Base-by-base conservation (phyloP, 2,113 vertebrate species). In the Protobothrops flavoviridis region DNA sequence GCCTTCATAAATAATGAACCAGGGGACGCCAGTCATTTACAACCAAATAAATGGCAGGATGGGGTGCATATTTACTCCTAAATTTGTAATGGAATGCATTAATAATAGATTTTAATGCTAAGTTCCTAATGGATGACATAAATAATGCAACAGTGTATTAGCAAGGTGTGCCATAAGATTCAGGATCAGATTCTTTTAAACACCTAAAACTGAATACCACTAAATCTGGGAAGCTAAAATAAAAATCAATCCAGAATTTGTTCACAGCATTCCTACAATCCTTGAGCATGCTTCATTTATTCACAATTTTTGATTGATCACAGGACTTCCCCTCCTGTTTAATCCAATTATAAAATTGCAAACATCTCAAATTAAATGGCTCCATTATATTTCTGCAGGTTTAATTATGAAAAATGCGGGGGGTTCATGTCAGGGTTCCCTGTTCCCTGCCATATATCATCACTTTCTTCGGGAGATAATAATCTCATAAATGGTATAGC, bases 21-120 rank as follows among this genome's bases (percentile, higher is more conserved):
- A 59, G 93, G 52, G 15, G 50, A 93, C 48, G 26, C 33, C 52
- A 93, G 3, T 94, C 95, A 96, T 95, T 97, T 96, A 95, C 95
- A 95, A 85, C 90, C 92, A 96, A 96, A 95, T 93, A 96, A 96
- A 93, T 96, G 85, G 85, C 91, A 91, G 23, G 85, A 93, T 57
- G 91, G 95, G 92, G 91, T 89, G 92, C 94, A 94, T 96, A 95
- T 95, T 95, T 95, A 96, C 90, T 94, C 9, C 81, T 85, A 91
- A 93, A 93, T 95, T 95, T 93, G 94, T 95, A 96, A 96, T 94
- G 94, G 21, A 3, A 29, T 93, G 48, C 91, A 94, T 97, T 87
- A 96, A 96, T 95, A 97, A 97, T 96, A 91, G 64, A 96, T 97
- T n/a, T 1, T 95, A 96, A 92, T 95, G 93, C 56, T 74, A 94